Evolutionary conservation across 2,888 invertebrate species (phyloP).

Genomic region (Dicroscelio sp.): DNA sequence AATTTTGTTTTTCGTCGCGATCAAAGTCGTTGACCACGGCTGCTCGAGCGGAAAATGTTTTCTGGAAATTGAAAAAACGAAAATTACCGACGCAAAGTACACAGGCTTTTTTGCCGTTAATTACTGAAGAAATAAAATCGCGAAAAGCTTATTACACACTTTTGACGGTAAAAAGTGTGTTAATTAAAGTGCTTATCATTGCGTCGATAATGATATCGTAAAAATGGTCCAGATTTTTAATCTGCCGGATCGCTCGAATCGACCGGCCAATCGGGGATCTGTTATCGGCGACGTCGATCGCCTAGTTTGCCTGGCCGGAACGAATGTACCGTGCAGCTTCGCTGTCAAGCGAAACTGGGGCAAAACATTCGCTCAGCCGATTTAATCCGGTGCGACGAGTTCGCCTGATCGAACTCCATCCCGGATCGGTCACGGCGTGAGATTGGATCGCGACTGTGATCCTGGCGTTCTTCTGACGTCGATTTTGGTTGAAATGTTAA

Average conservation of each 20-base stretch:
- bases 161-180: slow-evolving; percentile 54
- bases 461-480: slow-evolving; percentile 59
- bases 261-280: slow-evolving; percentile 71
- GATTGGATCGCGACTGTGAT: slow-evolving; percentile 77
- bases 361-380: slow-evolving; percentile 88
- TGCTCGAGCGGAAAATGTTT: slow-evolving; percentile 65
- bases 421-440: slow-evolving; percentile 87
- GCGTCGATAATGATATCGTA: slow-evolving; percentile 72
- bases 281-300: slow-evolving; percentile 85
- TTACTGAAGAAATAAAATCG: slow-evolving; percentile 52
- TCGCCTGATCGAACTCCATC: slow-evolving; percentile 69
- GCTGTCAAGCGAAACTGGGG: slow-evolving; percentile 88
- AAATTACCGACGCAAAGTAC: not conserved
- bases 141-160: slow-evolving; percentile 45
- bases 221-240: slow-evolving; percentile 66
- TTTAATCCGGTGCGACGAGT: slow-evolving; percentile 86
- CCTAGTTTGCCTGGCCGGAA: slow-evolving; percentile 86
- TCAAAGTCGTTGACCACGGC: slow-evolving; percentile 32
- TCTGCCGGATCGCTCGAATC: slow-evolving; percentile 77
- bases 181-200: slow-evolving; percentile 79
- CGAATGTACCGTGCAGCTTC: slow-evolving; percentile 87
- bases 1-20: slow-evolving; percentile 38
- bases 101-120: slow-evolving; percentile 23
- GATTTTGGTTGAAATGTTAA: slow-evolving; percentile 17
- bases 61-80: too few species aligned